Evolutionary conservation across 2,888 invertebrate genomes (phyloP).

Genomic region (Papilio demoleus): DNA sequence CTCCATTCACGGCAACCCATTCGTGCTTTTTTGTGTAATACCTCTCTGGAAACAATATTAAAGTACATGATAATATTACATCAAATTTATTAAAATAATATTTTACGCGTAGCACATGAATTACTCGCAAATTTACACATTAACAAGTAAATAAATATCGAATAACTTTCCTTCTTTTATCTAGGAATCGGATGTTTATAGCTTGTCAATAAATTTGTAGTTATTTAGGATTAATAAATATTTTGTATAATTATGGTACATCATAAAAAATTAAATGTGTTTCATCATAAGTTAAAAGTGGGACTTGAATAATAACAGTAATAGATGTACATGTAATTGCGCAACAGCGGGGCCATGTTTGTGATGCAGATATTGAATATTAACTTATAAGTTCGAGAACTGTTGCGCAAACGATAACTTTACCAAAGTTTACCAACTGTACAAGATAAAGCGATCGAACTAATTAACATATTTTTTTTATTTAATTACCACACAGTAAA

Average conservation of each 20-base stretch:
- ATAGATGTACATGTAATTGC: not conserved
- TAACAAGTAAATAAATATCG: too few species aligned
- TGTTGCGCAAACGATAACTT: constrained; percentile 30
- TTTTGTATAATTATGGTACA: too few species aligned
- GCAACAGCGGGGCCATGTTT: constrained; percentile 5
- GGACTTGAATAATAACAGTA: too few species aligned
- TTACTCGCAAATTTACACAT: too few species aligned
- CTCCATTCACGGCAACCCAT: constrained; percentile 90
- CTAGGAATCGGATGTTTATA: too few species aligned
- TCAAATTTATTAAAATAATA: not conserved
- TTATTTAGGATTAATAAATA: too few species aligned
- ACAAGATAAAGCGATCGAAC: constrained; percentile 24
- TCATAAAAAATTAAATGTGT: too few species aligned
- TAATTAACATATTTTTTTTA: constrained; percentile 2
- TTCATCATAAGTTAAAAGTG: too few species aligned
- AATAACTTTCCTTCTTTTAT: too few species aligned
- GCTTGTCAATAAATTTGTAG: too few species aligned
- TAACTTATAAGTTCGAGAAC: constrained; percentile 13
- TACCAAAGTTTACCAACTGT: constrained; percentile 5
- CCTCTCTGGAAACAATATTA: constrained; percentile 77
- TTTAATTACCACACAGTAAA: not conserved
- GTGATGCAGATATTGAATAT: constrained; percentile 8
- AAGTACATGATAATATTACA: not conserved
- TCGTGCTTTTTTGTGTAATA: constrained; percentile 94
- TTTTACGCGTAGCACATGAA: not conserved